Evolutionary conservation across 1,140 invertebrate genomes (phyloP).

Genomic region (Choristoneura fumiferana): DNA sequence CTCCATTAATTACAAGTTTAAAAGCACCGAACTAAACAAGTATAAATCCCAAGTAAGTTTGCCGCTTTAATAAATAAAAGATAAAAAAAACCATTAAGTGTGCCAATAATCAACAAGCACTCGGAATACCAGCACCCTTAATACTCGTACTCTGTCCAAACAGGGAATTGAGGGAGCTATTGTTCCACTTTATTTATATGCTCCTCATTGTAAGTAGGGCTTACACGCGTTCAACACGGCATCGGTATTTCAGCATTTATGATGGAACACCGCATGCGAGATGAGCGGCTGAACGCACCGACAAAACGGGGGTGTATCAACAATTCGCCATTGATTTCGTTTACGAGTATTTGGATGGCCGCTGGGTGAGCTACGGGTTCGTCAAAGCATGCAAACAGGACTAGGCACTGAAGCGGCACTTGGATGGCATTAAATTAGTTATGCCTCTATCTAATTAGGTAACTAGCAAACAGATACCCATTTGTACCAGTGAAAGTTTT

Average conservation of each 20-base stretch:
- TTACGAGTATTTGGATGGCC: constrained; percentile 3
- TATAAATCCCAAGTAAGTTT: too few species aligned
- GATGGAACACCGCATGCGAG: background rate
- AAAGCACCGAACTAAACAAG: too few species aligned
- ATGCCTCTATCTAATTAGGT: constrained; percentile 24
- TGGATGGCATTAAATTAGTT: constrained; percentile 20
- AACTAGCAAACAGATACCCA: too few species aligned
- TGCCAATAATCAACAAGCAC: background rate
- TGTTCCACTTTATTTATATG: background rate
- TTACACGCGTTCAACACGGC: background rate
- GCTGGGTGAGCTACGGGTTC: background rate
- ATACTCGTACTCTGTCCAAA: background rate
- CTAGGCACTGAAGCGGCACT: constrained; percentile 2
- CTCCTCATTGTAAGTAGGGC: too few species aligned
- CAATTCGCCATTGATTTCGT: constrained; percentile 19
- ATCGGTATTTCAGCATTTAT: constrained; percentile 1
- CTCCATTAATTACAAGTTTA: too few species aligned
- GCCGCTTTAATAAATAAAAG: too few species aligned
- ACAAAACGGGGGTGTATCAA: constrained; percentile 12
- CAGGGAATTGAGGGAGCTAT: background rate
- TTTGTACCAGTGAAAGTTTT: too few species aligned
- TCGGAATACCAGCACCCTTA: background rate
- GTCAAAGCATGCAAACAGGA: constrained; percentile 14
- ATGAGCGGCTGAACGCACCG: background rate
- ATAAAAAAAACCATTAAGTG: too few species aligned